These are phyloP conservation scores for Tinea trinotella DNA, from an alignment of 2,888 invertebrate genomes.

Conservation along the genomic window DNA sequence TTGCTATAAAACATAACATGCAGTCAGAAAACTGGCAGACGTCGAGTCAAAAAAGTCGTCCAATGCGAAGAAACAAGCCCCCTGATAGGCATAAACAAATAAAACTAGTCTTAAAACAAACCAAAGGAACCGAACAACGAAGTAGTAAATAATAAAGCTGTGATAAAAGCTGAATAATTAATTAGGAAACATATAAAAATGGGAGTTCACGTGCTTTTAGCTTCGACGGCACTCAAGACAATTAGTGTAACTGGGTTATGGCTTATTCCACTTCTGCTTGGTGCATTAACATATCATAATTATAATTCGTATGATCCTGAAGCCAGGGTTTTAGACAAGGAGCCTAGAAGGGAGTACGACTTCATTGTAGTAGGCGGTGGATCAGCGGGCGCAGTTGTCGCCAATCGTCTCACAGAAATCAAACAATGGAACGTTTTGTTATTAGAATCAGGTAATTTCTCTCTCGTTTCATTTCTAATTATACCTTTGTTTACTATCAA, in stretches of 20 bases:
- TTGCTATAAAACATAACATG: slow-evolving; percentile 55
- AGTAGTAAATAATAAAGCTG: slow-evolving; percentile 26
- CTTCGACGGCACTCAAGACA: slow-evolving; percentile 85
- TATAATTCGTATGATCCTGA: slow-evolving; percentile 88
- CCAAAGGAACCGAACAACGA: slow-evolving; percentile 21
- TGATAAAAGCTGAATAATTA: slow-evolving; percentile 24
- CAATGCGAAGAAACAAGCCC: slow-evolving; percentile 54
- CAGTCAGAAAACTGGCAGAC: slow-evolving; percentile 36
- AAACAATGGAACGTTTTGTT: slow-evolving; percentile 83
- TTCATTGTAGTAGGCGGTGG: slow-evolving; percentile 90
- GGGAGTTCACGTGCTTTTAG: slow-evolving; percentile 81
- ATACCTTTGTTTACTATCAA: no score
- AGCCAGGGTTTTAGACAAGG: slow-evolving; percentile 79
- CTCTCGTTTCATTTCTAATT: slow-evolving; percentile 8
- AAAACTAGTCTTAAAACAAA: slow-evolving; percentile 34
- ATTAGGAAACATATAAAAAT: slow-evolving; percentile 48
- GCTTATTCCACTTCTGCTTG: slow-evolving; percentile 86
- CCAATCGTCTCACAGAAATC: slow-evolving; percentile 84
- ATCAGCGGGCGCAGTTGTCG: slow-evolving; percentile 91
- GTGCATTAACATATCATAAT: slow-evolving; percentile 84
- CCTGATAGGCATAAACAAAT: slow-evolving; percentile 44
- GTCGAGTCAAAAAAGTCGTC: slow-evolving; percentile 32
- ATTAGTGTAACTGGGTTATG: slow-evolving; percentile 85
- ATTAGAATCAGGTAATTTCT: slow-evolving; percentile 80
- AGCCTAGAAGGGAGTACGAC: slow-evolving; percentile 83